These are phyloP conservation scores for Cheilosia soror DNA, from an alignment of 2,888 invertebrate species.

Conservation along the genomic window DNA sequence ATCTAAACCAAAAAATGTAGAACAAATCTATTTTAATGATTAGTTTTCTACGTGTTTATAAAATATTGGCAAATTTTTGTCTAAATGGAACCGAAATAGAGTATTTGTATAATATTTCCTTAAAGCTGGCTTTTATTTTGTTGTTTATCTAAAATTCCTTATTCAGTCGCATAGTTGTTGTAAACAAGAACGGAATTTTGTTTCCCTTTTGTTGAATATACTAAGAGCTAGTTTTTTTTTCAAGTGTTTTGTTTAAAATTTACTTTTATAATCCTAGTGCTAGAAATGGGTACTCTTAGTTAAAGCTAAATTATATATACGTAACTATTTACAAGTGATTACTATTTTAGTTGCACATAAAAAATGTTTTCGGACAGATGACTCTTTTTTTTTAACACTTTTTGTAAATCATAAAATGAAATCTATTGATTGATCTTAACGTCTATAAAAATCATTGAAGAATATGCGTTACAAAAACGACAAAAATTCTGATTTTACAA, in stretches of 20 bases:
- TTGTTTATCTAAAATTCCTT: constrained; percentile 43
- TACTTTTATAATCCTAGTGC: background rate
- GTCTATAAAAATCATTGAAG: too few relatives aligned
- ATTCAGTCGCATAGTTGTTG: constrained; percentile 66
- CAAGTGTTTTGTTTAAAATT: constrained; percentile 10
- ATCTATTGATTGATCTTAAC: background rate
- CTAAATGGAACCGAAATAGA: constrained; percentile 41
- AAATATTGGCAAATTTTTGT: constrained; percentile 61
- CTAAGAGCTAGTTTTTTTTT: constrained; percentile 2
- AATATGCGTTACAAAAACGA: too few relatives aligned
- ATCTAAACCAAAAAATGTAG: background rate
- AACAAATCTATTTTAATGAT: constrained; percentile 10
- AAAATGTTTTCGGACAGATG: background rate
- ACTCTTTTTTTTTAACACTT: background rate
- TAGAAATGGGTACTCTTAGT: constrained; percentile 25
- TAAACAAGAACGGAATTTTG: constrained; percentile 31
- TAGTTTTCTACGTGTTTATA: constrained; percentile 29
- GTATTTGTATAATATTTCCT: constrained; percentile 37
- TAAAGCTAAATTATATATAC: constrained; percentile 14
- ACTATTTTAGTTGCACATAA: constrained; percentile 4
- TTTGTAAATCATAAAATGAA: background rate
- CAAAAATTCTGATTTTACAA: too few relatives aligned
- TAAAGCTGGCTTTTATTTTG: constrained; percentile 55
- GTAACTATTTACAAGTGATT: constrained; percentile 33
- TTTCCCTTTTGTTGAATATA: constrained; percentile 9